phyloP scores from a whole-genome alignment of 2,797 vertebrate genomes.

The Microctenopoma lineatum region DNA sequence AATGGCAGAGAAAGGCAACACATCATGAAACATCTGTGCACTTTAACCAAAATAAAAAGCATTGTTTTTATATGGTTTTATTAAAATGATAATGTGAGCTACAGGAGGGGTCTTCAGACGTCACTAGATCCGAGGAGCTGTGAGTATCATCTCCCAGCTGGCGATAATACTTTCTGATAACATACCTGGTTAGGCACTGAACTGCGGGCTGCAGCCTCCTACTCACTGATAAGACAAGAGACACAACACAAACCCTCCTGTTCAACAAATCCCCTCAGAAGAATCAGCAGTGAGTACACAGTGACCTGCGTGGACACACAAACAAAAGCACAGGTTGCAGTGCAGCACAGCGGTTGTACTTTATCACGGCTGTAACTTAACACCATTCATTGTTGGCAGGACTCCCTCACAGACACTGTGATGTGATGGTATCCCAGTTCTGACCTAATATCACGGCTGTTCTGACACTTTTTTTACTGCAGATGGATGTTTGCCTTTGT shows the following conservation, averaged over 20 bases:
- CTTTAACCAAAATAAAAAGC: too few species aligned
- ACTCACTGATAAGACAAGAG: not conserved
- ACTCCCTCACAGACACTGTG: not conserved
- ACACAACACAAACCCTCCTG: not conserved
- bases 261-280: slow-evolving; percentile 11
- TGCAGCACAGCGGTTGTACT: not conserved
- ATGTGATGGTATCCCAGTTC: too few species aligned
- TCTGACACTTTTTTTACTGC: too few species aligned
- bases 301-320: not conserved
- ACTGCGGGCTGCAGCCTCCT: not conserved
- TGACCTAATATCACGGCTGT: too few species aligned
- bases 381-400: not conserved
- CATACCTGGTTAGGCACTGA: slow-evolving; percentile 15
- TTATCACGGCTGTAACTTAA: slow-evolving; percentile 3
- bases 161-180: slow-evolving; percentile 26
- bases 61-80: too few species aligned
- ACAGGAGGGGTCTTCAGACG: slow-evolving; percentile 1
- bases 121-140: slow-evolving; percentile 1
- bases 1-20: too few species aligned
- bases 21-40: too few species aligned
- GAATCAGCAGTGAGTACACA: too few species aligned
- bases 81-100: too few species aligned
- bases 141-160: slow-evolving; percentile 4
- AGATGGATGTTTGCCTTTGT: too few species aligned
- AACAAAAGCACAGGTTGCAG: slow-evolving; percentile 4